Conservation (phyloP, 1,140 invertebrate species). For the Aricia agestis region DNA sequence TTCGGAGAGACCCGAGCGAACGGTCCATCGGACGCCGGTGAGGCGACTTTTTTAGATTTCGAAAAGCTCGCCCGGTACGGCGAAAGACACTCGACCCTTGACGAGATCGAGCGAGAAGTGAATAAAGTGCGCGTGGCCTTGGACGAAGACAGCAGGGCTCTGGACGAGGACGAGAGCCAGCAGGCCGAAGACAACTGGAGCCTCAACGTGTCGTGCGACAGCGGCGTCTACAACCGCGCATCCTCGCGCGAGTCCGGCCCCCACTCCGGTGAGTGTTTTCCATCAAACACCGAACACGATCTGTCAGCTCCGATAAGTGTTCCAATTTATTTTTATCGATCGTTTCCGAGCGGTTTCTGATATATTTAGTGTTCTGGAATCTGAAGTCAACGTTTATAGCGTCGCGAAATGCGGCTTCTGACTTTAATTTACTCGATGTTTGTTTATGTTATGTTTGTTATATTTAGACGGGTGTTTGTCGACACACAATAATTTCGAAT, state of each 20-base stretch:
- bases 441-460: conserved; percentile 70
- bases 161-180: conserved; percentile 65
- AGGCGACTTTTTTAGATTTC: conserved; percentile 66
- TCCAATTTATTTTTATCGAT: conserved; percentile 54
- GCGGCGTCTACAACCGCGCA: conserved; percentile 76
- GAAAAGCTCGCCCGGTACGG: conserved; percentile 52
- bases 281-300: conserved; percentile 18
- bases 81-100: conserved; percentile 58
- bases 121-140: conserved; percentile 71
- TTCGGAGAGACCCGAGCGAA: conserved; percentile 30
- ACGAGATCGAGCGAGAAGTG: conserved; percentile 71
- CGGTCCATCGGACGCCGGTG: conserved; percentile 54
- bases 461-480: conserved; percentile 60
- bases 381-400: conserved; percentile 43
- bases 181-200: conserved; percentile 73
- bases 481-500: conserved; percentile 5
- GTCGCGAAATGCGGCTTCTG: conserved; percentile 48
- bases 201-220: conserved; percentile 74
- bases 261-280: conserved; percentile 64
- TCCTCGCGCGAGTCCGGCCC: conserved; percentile 76
- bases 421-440: conserved; percentile 53
- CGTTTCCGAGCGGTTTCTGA: conserved; percentile 41
- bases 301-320: conserved; percentile 40
- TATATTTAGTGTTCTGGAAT: conserved; percentile 50
- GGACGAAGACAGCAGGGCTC: conserved; percentile 67